These are phyloP conservation scores for Cochlearius cochlearius DNA, from an alignment of 2,113 vertebrate genomes.

Conservation along the genomic window DNA sequence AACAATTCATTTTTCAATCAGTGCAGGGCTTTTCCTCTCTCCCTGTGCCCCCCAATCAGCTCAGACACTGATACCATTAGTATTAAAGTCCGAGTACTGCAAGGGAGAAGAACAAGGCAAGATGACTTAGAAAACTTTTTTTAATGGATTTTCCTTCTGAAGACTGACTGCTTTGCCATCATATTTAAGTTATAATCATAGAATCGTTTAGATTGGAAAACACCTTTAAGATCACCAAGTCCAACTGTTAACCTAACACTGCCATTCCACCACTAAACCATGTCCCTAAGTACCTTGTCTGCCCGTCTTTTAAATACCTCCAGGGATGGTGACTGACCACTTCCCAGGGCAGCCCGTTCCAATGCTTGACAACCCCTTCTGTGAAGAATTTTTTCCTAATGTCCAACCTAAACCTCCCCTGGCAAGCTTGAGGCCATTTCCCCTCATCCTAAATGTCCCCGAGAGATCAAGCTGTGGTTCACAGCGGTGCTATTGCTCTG, in stretches of 20 bases:
- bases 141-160: not conserved
- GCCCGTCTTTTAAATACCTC: too few species aligned
- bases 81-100: not conserved
- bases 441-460: not conserved
- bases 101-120: not conserved
- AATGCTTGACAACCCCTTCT: too few species aligned
- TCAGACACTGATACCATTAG: not conserved
- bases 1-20: conserved; percentile 19
- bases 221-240: too few species aligned
- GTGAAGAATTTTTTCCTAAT: too few species aligned
- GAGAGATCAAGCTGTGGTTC: not conserved
- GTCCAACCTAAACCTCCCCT: too few species aligned
- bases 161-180: not conserved
- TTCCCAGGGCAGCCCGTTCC: too few species aligned
- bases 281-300: too few species aligned
- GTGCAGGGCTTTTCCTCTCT: conserved; percentile 30
- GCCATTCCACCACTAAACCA: too few species aligned
- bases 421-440: too few species aligned
- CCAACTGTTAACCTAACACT: too few species aligned
- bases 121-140: not conserved
- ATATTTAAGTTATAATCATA: not conserved
- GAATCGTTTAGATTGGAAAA: too few species aligned
- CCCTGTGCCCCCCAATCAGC: not conserved
- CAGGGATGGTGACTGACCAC: too few species aligned
- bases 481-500: not conserved